A percentile compares a stretch with the other conserved stretches of the same genome.
Evolutionary conservation across 2,888 invertebrate species (phyloP).

Genomic region (Dromius quadrimaculatus): DNA sequence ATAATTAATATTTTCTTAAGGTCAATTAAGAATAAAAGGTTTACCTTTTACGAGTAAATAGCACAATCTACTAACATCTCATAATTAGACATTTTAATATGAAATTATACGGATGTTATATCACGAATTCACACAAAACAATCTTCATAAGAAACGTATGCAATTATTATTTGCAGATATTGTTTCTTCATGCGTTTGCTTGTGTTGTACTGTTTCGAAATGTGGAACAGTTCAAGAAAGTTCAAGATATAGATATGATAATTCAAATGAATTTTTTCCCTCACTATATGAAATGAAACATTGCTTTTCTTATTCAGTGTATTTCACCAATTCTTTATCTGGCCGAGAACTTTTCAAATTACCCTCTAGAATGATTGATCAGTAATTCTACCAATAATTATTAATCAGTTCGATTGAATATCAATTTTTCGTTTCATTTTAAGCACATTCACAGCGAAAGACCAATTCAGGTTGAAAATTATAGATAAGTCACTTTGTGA

Average conservation of each 20-base stretch:
- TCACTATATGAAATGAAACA: too few relatives aligned
- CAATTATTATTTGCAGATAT: slow-evolving; percentile 4
- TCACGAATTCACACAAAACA: slow-evolving; percentile 22
- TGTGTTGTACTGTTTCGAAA: slow-evolving; percentile 9
- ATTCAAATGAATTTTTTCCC: too few relatives aligned
- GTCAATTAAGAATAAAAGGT: slow-evolving; percentile 30
- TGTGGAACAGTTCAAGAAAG: background rate
- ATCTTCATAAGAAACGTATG: background rate
- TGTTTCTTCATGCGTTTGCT: slow-evolving; percentile 3
- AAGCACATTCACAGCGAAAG: slow-evolving; percentile 1
- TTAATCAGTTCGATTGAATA: too few relatives aligned
- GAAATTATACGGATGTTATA: slow-evolving; percentile 1
- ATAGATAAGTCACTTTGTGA: slow-evolving; percentile 11
- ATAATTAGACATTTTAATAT: slow-evolving; percentile 34
- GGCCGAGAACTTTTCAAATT: too few relatives aligned
- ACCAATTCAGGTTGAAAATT: slow-evolving; percentile 21
- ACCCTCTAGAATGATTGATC: too few relatives aligned
- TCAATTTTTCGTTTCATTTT: slow-evolving; percentile 12
- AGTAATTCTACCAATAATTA: too few relatives aligned
- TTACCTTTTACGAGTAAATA: slow-evolving; percentile 8
- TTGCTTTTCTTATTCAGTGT: too few relatives aligned
- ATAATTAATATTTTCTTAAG: slow-evolving; percentile 27
- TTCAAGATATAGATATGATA: slow-evolving; percentile 8
- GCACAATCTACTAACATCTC: background rate
- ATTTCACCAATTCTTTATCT: too few relatives aligned